Evolutionary conservation across 2,888 invertebrate species (phyloP).

Genomic region (Drosophila tripunctata): DNA sequence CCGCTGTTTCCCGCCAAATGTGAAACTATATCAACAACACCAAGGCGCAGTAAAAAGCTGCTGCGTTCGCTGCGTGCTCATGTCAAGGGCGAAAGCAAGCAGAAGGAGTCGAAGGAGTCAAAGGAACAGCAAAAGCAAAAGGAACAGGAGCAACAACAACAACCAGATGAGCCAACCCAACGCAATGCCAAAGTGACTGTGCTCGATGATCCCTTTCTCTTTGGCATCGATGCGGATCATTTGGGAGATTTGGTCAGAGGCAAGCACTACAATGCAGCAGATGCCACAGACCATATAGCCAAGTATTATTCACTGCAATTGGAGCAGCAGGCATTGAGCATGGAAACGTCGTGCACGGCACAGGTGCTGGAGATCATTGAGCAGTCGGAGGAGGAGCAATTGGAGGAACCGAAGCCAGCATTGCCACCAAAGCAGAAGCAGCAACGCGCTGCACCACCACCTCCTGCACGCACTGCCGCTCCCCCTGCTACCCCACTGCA

Average conservation of each 20-base stretch:
- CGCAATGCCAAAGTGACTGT: slow-evolving; percentile 83
- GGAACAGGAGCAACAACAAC: too few relatives aligned
- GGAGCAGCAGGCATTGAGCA: slow-evolving; percentile 14
- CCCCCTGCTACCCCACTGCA: slow-evolving; percentile 62
- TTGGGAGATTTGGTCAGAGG: slow-evolving; percentile 77
- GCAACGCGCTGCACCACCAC: slow-evolving; percentile 50
- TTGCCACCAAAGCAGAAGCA: slow-evolving; percentile 79
- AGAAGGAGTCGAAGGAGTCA: slow-evolving; percentile 28
- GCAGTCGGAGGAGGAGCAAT: slow-evolving; percentile 49
- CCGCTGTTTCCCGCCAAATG: slow-evolving; percentile 79
- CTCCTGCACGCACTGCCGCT: slow-evolving; percentile 43
- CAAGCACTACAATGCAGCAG: slow-evolving; percentile 62
- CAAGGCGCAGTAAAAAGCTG: slow-evolving; percentile 80
- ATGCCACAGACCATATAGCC: slow-evolving; percentile 76
- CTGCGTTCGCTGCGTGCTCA: slow-evolving; percentile 81
- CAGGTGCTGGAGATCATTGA: slow-evolving; percentile 66
- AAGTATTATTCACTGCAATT: slow-evolving; percentile 71
- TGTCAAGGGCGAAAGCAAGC: slow-evolving; percentile 66
- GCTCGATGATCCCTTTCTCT: slow-evolving; percentile 84
- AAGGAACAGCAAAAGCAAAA: slow-evolving; percentile 32
- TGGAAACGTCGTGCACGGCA: slow-evolving; percentile 40
- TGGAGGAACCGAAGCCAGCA: slow-evolving; percentile 68
- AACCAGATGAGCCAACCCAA: slow-evolving; percentile 70
- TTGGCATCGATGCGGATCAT: slow-evolving; percentile 83
- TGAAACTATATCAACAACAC: slow-evolving; percentile 41